Evolutionary conservation across 2,888 invertebrate genomes (phyloP).

Genomic region (Oeneis ivallda): DNA sequence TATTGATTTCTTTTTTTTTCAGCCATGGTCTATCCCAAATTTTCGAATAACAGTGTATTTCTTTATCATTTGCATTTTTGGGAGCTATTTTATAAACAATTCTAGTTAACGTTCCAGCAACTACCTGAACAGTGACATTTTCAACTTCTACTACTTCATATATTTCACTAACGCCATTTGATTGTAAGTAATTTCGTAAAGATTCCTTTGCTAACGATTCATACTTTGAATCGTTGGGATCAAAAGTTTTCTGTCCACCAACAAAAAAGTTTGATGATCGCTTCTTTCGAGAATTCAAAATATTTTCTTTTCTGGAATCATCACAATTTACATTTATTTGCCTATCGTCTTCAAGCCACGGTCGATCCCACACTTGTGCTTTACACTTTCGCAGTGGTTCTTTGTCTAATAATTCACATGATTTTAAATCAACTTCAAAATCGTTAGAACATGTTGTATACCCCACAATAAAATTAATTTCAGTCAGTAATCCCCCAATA

Average conservation of each 20-base stretch:
- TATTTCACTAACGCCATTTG: slow-evolving; percentile 35
- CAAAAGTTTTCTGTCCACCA: slow-evolving; percentile 38
- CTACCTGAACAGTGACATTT: slow-evolving; percentile 65
- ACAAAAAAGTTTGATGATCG: slow-evolving; percentile 35
- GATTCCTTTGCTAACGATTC: slow-evolving; percentile 46
- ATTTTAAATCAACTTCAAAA: slow-evolving; percentile 45
- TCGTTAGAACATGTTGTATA: slow-evolving; percentile 77
- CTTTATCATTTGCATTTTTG: slow-evolving; percentile 48
- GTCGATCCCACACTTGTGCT: slow-evolving; percentile 77
- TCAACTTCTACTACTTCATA: slow-evolving; percentile 62
- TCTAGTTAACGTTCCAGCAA: slow-evolving; percentile 63
- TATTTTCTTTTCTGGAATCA: slow-evolving; percentile 36
- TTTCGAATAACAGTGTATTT: slow-evolving; percentile 60
- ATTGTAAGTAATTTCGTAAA: slow-evolving; percentile 44
- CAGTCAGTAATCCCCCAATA: slow-evolving; percentile 79
- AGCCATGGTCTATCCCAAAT: slow-evolving; percentile 77
- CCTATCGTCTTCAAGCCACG: slow-evolving; percentile 79
- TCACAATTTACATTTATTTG: slow-evolving; percentile 63
- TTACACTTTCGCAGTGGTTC: slow-evolving; percentile 56
- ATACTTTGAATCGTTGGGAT: slow-evolving; percentile 44
- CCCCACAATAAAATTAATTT: slow-evolving; percentile 82
- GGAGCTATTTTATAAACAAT: slow-evolving; percentile 57
- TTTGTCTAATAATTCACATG: slow-evolving; percentile 55
- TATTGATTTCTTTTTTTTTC: slow-evolving; percentile 23
- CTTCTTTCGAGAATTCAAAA: slow-evolving; percentile 39